phyloP scores from a whole-genome alignment of 1,140 invertebrate genomes.

The Bacillus rossius region DNA sequence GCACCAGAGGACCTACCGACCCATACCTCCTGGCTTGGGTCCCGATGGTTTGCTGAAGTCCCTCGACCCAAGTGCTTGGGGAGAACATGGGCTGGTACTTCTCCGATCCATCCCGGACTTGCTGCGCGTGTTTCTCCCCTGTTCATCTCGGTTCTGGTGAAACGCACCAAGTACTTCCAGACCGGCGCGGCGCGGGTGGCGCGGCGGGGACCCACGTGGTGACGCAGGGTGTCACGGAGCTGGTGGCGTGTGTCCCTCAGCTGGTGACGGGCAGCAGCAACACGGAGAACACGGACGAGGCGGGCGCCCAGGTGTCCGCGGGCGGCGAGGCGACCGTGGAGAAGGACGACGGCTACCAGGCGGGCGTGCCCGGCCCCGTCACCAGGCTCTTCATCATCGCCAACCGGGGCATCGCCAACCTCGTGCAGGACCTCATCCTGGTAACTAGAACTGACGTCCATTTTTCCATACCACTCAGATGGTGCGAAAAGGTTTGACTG shows the following conservation, averaged over 20 bases:
- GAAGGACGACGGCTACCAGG: constrained; percentile 56
- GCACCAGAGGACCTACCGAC: too few species aligned
- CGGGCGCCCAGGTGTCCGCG: constrained; percentile 47
- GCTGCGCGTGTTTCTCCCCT: too few species aligned
- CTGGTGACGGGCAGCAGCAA: constrained; percentile 56
- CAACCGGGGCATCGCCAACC: constrained; percentile 74
- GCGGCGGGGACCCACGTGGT: too few species aligned
- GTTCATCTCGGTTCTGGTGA: too few species aligned
- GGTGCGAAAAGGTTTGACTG: background rate
- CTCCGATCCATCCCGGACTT: too few species aligned
- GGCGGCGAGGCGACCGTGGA: constrained; percentile 41
- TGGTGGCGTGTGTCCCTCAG: constrained; percentile 40
- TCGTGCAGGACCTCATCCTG: constrained; percentile 79
- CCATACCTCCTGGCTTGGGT: too few species aligned
- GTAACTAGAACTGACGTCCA: constrained; percentile 43
- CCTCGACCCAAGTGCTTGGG: too few species aligned
- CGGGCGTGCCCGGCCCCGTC: constrained; percentile 77
- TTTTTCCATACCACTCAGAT: background rate
- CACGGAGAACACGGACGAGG: constrained; percentile 54
- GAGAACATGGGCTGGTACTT: too few species aligned
- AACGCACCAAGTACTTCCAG: too few species aligned
- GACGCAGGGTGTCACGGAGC: too few species aligned
- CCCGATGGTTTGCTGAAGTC: too few species aligned
- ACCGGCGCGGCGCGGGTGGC: too few species aligned
- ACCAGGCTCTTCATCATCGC: constrained; percentile 78